Base-by-base conservation (phyloP, 2,888 invertebrate genomes). In the Andrena camellia region DNA sequence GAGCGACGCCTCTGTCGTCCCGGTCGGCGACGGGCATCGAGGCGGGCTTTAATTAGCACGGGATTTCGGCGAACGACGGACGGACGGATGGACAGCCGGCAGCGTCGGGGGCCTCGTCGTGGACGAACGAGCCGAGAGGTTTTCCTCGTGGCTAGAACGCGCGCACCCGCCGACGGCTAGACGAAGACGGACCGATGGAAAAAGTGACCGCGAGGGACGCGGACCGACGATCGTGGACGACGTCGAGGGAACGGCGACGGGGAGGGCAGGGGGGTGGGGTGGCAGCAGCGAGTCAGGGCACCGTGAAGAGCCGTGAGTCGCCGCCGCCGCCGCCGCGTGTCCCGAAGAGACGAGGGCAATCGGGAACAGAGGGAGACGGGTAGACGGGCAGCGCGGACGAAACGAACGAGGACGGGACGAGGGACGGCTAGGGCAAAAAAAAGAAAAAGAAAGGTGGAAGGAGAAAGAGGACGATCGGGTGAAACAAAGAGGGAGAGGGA, bases 31-130 rank as follows among this genome's bases (percentile, higher is more conserved):
- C 91, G 87, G 89, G 87, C 87, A 88, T 88, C 89, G 89, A 88
- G 88, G 88, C 89, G 87, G 89, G 90, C 90, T 92, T 91, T 92
- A 92, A 92, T 92, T 92, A 92, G 92, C 89, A 90, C 90, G 90
- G 90, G 91, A 92, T 92, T 90, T 91, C 88, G 90, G 88, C 86
- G 89, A 89, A 89, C 88, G 90, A 89, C 88, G 90, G 64, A 68
- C 86, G 85, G 75, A 66, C 83, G 74, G 50, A 87, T 88, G 90
- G 69, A 77, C 85, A 85, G 81, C 64, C 83, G 72, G 52, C 84
- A 71, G 73, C 77, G 76, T 71, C 72, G 72, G 83, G 42, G 63
- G 83, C 81, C 85, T 81, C 80, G 73, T 64, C 82, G 82, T 69
- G 83, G 78, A 84, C 81, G 81, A 75, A 26, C 82, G 82, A 82